phyloP scores from a whole-genome alignment of 2,113 vertebrate species.

The Oryzias celebensis region DNA sequence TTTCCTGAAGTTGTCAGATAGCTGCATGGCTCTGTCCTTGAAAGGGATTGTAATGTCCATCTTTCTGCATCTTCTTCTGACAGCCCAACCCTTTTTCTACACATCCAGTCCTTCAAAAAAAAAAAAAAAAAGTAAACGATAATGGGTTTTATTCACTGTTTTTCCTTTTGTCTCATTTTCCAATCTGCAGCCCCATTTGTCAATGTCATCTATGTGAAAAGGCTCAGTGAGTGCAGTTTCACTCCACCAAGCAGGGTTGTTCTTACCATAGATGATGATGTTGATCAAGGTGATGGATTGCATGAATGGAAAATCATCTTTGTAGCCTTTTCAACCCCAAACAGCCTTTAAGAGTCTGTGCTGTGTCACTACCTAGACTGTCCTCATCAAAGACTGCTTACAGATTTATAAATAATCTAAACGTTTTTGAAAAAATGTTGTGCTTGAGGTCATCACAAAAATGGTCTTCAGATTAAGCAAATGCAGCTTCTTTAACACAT shows the following conservation, averaged over 20 bases:
- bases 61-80: constrained; percentile 53
- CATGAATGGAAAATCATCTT: constrained; percentile 55
- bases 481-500: no score
- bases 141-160: constrained; percentile 76
- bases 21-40: constrained; percentile 43
- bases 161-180: constrained; percentile 73
- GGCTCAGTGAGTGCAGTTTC: constrained; percentile 68
- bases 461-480: background rate
- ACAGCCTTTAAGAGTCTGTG: constrained; percentile 17
- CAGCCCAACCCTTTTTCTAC: constrained; percentile 54
- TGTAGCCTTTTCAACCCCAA: constrained; percentile 5
- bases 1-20: constrained; percentile 69
- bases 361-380: constrained; percentile 6
- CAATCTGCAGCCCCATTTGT: constrained; percentile 70
- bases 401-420: background rate
- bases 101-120: constrained; percentile 59
- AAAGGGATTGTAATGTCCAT: constrained; percentile 54
- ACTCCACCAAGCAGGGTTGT: constrained; percentile 62
- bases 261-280: constrained; percentile 71
- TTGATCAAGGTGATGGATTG: constrained; percentile 68
- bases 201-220: constrained; percentile 63
- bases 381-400: background rate
- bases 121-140: constrained; percentile 52
- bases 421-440: no score
- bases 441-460: background rate